Evolutionary conservation across 2,797 vertebrate species (phyloP), one percentile per base, ranked within the genome.

Genomic region (Sternotherus odoratus): DNA sequence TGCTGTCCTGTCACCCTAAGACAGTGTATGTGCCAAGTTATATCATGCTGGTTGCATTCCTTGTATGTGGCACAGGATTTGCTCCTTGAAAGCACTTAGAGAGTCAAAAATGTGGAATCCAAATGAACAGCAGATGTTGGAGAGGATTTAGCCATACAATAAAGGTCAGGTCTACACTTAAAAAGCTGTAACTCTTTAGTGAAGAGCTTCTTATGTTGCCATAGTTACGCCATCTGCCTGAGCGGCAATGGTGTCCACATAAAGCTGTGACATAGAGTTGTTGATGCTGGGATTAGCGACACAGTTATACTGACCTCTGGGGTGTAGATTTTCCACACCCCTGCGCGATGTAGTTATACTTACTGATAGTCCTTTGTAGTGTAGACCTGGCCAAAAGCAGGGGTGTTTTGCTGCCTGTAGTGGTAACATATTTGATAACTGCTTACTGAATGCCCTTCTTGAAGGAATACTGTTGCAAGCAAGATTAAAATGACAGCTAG

Each of bases 11-110:
- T 43, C 5, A 43, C 43, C 43, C 43, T 43, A 43, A 53, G 19
- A 19, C 36, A 74, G 23, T 46, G 56, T 92, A n/a, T 8, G 93
- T 93, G 66, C 53, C 88, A 21, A n/a, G 46, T 48, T 93, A 80
- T 87, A 50, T 12, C 33, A 1, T 60, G 33, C 28, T 82, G 9
- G 4, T 51, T 93, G 43, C 17, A 23, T 74, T 49, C 21, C 46
- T 72, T 57, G 4, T 26, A 8, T 26, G 16, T 83, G 24, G 30
- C 60, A 43, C 87, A 94, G 48, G 4, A 23, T 86, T 91, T 94
- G 43, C 57, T 86, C 48, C 33, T 12, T 53, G 57, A 48, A 94
- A 92, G 39, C 39, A 23, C 0, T 2, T 74, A n/a, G 92, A 53
- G 75, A 79, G 75, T 50, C 0, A 28, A 77, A 91, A 77, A 72